These are phyloP conservation scores for Leptestheria dahalacensis DNA, from an alignment of 1,140 invertebrate genomes.

Conservation along the genomic window DNA sequence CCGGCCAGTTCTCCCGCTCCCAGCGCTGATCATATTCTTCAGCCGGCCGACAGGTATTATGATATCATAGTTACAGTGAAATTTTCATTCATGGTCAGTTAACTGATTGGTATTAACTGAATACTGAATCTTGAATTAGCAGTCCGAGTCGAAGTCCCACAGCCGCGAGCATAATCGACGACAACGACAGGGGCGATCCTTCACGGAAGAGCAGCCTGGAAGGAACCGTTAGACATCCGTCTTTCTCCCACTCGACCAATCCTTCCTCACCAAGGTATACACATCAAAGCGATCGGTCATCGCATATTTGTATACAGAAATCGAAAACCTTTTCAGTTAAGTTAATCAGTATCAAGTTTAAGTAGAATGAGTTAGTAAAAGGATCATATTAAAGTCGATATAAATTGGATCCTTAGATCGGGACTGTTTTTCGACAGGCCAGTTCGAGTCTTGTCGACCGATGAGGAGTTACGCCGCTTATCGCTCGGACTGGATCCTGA, in stretches of 20 bases:
- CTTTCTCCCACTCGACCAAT: not conserved
- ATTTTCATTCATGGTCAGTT: too few relatives aligned
- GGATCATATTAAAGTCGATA: not conserved
- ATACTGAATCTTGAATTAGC: not conserved
- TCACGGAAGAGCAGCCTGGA: not conserved
- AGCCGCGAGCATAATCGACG: not conserved
- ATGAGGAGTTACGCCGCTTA: conserved; percentile 5
- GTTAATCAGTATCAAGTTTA: not conserved
- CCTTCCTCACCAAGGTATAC: not conserved
- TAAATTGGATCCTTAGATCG: not conserved
- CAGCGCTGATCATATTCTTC: not conserved
- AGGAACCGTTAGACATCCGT: not conserved
- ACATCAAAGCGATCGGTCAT: too few relatives aligned
- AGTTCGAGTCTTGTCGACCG: conserved; percentile 6
- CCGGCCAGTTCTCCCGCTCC: conserved; percentile 10
- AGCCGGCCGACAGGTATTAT: not conserved
- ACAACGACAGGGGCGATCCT: not conserved
- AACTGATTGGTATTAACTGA: not conserved
- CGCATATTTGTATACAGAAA: too few relatives aligned
- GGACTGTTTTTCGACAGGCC: not conserved
- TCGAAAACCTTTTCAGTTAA: not conserved
- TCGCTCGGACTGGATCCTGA: conserved; percentile 30
- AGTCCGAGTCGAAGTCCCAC: not conserved
- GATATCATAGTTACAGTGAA: too few relatives aligned
- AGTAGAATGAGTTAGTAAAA: not conserved